phyloP scores from a whole-genome alignment of 1,140 invertebrate genomes.

The Drosophila athabasca region DNA sequence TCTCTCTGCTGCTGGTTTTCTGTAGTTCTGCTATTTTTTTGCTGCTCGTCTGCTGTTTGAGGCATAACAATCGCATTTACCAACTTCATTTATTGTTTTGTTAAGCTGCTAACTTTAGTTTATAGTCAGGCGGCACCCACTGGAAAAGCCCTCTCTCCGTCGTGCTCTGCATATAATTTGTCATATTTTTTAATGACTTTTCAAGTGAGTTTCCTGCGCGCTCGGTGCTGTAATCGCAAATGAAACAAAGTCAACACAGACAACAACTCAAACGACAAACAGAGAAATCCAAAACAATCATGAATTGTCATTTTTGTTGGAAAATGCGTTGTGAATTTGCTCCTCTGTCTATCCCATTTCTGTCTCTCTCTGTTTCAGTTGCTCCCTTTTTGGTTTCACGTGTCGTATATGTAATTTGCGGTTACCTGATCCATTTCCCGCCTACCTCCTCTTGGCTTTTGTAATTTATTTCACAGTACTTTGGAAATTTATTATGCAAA shows the following conservation, averaged over 20 bases:
- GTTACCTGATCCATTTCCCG: slow-evolving; percentile 44
- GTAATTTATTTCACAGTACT: slow-evolving; percentile 66
- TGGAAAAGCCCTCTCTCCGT: slow-evolving; percentile 23
- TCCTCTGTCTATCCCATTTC: slow-evolving; percentile 18
- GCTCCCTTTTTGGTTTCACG: slow-evolving; percentile 36
- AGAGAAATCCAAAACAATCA: slow-evolving; percentile 6
- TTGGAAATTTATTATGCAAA: slow-evolving; percentile 75
- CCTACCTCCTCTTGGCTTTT: slow-evolving; percentile 16
- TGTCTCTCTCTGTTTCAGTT: slow-evolving; percentile 13
- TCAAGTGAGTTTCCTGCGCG: slow-evolving; percentile 60
- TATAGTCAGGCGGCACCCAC: slow-evolving; percentile 59
- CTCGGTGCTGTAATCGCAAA: slow-evolving; percentile 54
- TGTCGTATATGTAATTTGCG: slow-evolving; percentile 68
- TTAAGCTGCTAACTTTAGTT: slow-evolving; percentile 81
- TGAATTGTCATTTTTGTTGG: slow-evolving; percentile 51
- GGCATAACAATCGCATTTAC: slow-evolving; percentile 78
- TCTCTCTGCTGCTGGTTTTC: slow-evolving; percentile 1
- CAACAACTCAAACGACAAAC: slow-evolving; percentile 15
- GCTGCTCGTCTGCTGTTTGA: slow-evolving; percentile 43
- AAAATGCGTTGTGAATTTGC: slow-evolving; percentile 62
- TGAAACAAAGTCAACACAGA: slow-evolving; percentile 50
- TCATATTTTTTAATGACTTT: slow-evolving; percentile 81
- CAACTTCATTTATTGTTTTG: slow-evolving; percentile 81
- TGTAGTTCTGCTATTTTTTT: slow-evolving; percentile 15
- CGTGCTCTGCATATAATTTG: slow-evolving; percentile 62